phyloP scores from a whole-genome alignment of 2,888 invertebrate species.

The Laspeyria flexula region DNA sequence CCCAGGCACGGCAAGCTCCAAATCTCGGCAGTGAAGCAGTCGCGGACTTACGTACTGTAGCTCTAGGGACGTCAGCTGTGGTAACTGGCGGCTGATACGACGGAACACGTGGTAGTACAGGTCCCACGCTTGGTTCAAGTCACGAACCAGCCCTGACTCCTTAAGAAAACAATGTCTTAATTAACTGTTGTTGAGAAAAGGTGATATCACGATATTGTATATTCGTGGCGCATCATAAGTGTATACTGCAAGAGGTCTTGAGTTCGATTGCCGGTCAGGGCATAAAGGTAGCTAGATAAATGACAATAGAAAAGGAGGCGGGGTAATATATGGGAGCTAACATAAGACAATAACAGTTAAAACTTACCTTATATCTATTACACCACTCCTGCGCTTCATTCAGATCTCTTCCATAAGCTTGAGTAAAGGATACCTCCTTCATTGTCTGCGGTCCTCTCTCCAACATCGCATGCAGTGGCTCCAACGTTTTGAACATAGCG shows the following conservation, averaged over 20 bases:
- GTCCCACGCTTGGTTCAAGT: conserved; percentile 99
- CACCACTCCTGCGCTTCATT: conserved; percentile 98
- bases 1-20: conserved; percentile 99
- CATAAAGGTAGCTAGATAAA: too few relatives aligned
- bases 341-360: too few relatives aligned
- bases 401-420: conserved; percentile 97
- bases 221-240: too few relatives aligned
- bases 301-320: too few relatives aligned
- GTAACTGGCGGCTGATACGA: conserved; percentile 97
- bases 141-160: conserved; percentile 93
- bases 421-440: conserved; percentile 98
- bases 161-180: conserved; percentile 45
- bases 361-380: conserved; percentile 90
- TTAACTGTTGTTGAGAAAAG: too few relatives aligned
- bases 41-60: conserved; percentile 98
- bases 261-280: too few relatives aligned
- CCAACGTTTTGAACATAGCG: conserved; percentile 98
- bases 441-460: conserved; percentile 97
- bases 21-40: conserved; percentile 94
- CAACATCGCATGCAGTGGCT: conserved; percentile 97
- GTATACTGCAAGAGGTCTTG: too few relatives aligned
- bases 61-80: conserved; percentile 95
- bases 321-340: too few relatives aligned
- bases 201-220: too few relatives aligned
- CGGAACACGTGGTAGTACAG: conserved; percentile 99